These are phyloP conservation scores for Onychomys torridus DNA, from an alignment of 2,797 vertebrate genomes.

Conservation along the genomic window DNA sequence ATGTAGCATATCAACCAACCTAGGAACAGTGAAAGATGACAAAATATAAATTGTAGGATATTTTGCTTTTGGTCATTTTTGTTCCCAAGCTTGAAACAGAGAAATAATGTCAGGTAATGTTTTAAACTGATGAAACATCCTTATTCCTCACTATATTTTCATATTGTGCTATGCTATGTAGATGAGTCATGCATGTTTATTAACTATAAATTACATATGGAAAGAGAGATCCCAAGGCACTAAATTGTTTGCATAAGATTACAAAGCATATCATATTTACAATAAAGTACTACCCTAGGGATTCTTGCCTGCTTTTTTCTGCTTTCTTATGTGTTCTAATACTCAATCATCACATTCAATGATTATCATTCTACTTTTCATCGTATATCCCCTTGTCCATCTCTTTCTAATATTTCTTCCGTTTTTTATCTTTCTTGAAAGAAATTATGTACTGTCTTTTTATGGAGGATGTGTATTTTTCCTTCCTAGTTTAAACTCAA, in stretches of 20 bases:
- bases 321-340: not conserved
- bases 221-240: not conserved
- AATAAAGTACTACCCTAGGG: not conserved
- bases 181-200: not conserved
- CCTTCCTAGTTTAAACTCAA: not conserved
- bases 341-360: not conserved
- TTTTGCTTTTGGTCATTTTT: not conserved
- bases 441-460: not conserved
- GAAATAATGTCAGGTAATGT: not conserved
- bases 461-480: not conserved
- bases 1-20: constrained; percentile 42
- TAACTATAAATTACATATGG: not conserved
- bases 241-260: constrained; percentile 3
- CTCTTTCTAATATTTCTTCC: not conserved
- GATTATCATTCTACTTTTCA: not conserved
- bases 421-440: not conserved
- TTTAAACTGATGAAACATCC: not conserved
- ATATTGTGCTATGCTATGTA: not conserved
- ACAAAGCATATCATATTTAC: not conserved
- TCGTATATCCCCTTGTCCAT: not conserved
- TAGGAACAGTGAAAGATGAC: constrained; percentile 4
- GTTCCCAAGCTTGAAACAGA: not conserved
- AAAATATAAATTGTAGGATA: not conserved
- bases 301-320: not conserved
- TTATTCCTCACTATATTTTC: not conserved